Conservation (phyloP, 2,113 vertebrate species). For the Aphyosemion australe region DNA sequence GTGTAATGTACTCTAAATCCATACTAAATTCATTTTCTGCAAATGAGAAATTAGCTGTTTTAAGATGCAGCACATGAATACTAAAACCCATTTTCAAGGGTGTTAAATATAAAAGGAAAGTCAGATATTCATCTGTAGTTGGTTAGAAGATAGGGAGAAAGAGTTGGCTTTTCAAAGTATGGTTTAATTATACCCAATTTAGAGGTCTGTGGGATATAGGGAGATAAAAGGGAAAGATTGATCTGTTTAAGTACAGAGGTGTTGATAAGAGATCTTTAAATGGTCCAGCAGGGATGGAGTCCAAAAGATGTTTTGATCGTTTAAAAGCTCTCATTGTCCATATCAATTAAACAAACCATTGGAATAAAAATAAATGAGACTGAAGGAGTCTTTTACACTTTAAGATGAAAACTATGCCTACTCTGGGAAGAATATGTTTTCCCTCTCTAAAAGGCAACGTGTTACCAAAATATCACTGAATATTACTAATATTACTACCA, state of each 20-base stretch:
- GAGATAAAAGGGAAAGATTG: background rate
- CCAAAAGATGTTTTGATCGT: background rate
- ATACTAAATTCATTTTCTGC: background rate
- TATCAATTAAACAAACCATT: background rate
- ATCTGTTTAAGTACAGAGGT: slow-evolving; percentile 2
- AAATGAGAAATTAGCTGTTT: background rate
- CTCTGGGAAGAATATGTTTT: background rate
- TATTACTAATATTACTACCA: too few species aligned
- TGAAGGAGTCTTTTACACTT: background rate
- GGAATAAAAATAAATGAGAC: background rate
- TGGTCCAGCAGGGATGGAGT: background rate
- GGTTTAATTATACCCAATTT: background rate
- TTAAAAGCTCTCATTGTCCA: background rate
- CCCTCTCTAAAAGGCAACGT: background rate
- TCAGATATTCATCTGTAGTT: background rate
- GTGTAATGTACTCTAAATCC: too few species aligned
- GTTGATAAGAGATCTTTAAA: background rate
- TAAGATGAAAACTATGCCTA: background rate
- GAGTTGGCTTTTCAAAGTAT: background rate
- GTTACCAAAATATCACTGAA: background rate
- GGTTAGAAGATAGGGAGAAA: slow-evolving; percentile 1
- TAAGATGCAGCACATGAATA: background rate
- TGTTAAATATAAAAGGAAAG: background rate
- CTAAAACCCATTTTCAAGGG: background rate
- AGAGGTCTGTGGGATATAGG: background rate